Evolutionary conservation across 1,140 invertebrate species (phyloP).

Genomic region (Adoxophyes honmai): DNA sequence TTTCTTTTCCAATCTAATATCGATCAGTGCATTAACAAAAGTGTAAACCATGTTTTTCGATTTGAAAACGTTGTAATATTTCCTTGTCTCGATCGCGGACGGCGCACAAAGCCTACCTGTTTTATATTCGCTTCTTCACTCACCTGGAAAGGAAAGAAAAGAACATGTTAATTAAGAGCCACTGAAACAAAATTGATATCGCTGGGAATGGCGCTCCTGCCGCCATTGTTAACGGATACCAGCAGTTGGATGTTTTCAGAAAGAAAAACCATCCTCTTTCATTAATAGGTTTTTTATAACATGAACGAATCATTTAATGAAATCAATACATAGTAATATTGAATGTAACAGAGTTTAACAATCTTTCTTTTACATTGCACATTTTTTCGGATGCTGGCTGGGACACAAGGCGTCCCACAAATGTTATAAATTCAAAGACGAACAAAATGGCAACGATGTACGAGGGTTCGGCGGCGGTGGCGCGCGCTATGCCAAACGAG

Average conservation of each 20-base stretch:
- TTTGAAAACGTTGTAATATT: constrained; percentile 72
- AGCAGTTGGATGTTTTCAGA: constrained; percentile 41
- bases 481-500: constrained; percentile 49
- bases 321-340: no score
- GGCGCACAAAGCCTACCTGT: constrained; percentile 55
- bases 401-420: no score
- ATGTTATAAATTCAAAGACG: no score
- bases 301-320: no score
- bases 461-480: constrained; percentile 16
- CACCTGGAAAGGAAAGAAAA: constrained; percentile 75
- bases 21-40: constrained; percentile 70
- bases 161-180: constrained; percentile 75
- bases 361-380: no score
- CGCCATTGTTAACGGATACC: constrained; percentile 63
- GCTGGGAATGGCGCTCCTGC: constrained; percentile 54
- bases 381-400: no score
- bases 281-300: no score
- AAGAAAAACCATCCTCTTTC: constrained; percentile 18
- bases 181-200: constrained; percentile 72
- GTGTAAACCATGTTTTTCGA: constrained; percentile 63
- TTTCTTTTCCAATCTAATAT: constrained; percentile 56
- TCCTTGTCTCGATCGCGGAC: constrained; percentile 54
- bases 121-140: constrained; percentile 68
- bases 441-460: not conserved
- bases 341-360: no score